Evolutionary conservation across 2,888 invertebrate species (phyloP).

Genomic region (Agriopis aurantiaria): DNA sequence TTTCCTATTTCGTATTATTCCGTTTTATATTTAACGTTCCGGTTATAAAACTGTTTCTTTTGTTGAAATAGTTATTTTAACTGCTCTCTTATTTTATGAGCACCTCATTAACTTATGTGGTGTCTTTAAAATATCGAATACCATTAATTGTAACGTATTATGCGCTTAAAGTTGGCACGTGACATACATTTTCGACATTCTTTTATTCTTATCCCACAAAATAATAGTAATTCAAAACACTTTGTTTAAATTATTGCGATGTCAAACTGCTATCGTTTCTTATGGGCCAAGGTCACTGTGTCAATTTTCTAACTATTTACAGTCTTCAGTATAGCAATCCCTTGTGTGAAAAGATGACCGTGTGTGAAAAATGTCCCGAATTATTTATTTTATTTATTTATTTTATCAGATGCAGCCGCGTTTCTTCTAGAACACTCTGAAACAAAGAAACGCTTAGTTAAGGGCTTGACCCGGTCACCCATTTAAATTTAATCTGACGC

Average conservation of each 20-base stretch:
- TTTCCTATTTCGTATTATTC: conserved; percentile 3
- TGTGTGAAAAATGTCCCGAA: too few relatives aligned
- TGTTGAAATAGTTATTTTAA: not conserved
- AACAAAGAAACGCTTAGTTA: not conserved
- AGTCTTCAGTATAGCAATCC: not conserved
- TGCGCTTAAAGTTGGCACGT: conserved; percentile 23
- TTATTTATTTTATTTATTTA: too few relatives aligned
- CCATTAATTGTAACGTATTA: conserved; percentile 3
- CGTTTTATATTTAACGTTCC: not conserved
- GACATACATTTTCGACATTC: conserved; percentile 22
- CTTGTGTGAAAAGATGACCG: too few relatives aligned
- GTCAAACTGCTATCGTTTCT: not conserved
- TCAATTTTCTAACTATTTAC: conserved; percentile 8
- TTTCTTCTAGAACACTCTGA: not conserved
- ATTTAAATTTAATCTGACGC: not conserved
- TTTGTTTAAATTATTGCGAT: conserved; percentile 9
- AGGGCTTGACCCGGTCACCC: not conserved
- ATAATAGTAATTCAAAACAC: conserved; percentile 7
- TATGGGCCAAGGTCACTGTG: conserved; percentile 2
- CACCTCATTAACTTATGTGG: conserved; percentile 10
- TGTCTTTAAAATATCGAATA: conserved; percentile 5
- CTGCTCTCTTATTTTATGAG: conserved; percentile 4
- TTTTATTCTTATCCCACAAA: conserved; percentile 8
- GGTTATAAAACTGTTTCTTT: conserved; percentile 3
- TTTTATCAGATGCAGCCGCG: not conserved